These are phyloP conservation scores for Pinctada fucata DNA, from an alignment of 2,888 invertebrate genomes.

Conservation along the genomic window DNA sequence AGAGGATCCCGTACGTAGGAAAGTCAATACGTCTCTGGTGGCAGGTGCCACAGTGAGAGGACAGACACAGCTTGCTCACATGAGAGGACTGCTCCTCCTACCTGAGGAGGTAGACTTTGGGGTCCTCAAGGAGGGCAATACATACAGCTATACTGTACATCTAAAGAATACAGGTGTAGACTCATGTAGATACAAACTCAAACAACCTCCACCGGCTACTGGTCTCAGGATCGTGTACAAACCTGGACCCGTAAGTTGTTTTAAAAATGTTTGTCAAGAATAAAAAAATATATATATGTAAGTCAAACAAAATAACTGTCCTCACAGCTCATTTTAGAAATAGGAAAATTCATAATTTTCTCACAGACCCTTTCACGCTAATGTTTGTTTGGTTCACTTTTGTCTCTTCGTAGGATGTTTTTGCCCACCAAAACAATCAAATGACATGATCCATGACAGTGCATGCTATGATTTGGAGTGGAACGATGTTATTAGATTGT, in stretches of 20 bases:
- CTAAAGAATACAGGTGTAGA: slow-evolving; percentile 76
- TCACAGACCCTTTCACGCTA: too few species aligned
- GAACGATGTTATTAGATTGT: too few species aligned
- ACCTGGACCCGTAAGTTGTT: slow-evolving; percentile 73
- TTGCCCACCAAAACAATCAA: too few species aligned
- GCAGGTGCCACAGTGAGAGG: slow-evolving; percentile 71
- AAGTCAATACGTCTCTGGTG: slow-evolving; percentile 67
- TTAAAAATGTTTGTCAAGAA: not conserved
- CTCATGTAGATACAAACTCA: slow-evolving; percentile 74
- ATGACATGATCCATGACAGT: too few species aligned
- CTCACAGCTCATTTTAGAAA: too few species aligned
- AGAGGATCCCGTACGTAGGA: slow-evolving; percentile 74
- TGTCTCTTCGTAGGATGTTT: too few species aligned
- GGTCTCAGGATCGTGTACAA: slow-evolving; percentile 74
- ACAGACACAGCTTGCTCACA: slow-evolving; percentile 58
- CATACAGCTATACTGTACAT: slow-evolving; percentile 69
- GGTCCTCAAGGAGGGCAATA: slow-evolving; percentile 74
- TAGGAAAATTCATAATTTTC: too few species aligned
- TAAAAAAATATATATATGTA: too few species aligned
- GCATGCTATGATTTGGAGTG: too few species aligned
- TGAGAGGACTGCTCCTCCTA: slow-evolving; percentile 73
- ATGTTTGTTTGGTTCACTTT: too few species aligned
- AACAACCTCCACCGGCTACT: slow-evolving; percentile 76
- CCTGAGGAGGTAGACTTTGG: slow-evolving; percentile 76
- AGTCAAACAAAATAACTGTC: too few species aligned